Evolutionary conservation across 2,113 vertebrate genomes (phyloP).

Genomic region (Halcyon malimbica): DNA sequence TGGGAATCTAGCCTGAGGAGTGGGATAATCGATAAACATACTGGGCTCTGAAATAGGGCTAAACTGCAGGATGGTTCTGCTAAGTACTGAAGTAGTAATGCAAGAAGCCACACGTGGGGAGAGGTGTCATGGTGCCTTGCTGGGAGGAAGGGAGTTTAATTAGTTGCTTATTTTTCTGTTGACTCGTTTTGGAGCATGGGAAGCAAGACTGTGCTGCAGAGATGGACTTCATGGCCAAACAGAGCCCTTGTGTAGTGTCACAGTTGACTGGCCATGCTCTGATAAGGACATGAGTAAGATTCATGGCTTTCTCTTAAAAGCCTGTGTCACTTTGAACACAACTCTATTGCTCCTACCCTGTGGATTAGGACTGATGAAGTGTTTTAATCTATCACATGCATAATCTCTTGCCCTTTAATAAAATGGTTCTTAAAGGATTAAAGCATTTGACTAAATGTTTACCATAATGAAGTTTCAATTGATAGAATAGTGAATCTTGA

Average conservation of each 20-base stretch:
- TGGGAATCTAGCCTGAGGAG: not conserved
- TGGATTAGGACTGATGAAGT: not conserved
- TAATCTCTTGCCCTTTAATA: not conserved
- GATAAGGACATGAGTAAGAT: not conserved
- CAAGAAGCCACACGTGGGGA: not conserved
- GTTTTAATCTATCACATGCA: not conserved
- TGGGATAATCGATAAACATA: not conserved
- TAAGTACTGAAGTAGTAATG: not conserved
- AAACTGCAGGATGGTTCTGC: too few species aligned
- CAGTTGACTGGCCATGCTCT: not conserved
- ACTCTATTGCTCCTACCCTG: not conserved
- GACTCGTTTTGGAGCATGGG: not conserved
- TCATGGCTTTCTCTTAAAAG: not conserved
- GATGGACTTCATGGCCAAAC: not conserved
- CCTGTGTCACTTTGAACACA: not conserved
- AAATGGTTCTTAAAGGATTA: constrained; percentile 17
- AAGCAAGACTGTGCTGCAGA: not conserved
- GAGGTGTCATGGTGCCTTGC: not conserved
- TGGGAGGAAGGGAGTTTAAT: not conserved
- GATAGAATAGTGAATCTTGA: constrained; percentile 29
- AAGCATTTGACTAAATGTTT: not conserved
- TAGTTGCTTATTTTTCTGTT: not conserved
- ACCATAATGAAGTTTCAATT: not conserved
- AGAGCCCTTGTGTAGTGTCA: not conserved
- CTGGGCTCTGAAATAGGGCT: not conserved